These are phyloP conservation scores for Ennomos fuscantarius DNA, from an alignment of 2,888 invertebrate species.

Conservation along the genomic window DNA sequence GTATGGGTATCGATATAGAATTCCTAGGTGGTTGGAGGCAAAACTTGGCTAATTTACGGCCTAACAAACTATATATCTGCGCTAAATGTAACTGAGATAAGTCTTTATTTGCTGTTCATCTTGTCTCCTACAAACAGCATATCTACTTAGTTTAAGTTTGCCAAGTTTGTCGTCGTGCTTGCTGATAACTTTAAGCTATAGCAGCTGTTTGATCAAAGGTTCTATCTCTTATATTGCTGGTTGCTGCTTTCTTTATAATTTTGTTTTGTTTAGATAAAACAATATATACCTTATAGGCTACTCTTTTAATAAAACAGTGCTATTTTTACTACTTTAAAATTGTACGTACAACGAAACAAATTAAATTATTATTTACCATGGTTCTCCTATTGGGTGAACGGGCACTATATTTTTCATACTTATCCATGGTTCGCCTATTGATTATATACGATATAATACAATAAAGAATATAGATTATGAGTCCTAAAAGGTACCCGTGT, in stretches of 20 bases:
- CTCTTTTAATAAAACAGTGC: too few species aligned
- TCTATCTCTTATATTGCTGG: slow-evolving; percentile 1
- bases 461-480: too few species aligned
- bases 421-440: too few species aligned
- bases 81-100: slow-evolving; percentile 31
- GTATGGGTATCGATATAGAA: not conserved
- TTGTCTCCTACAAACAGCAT: slow-evolving; percentile 26
- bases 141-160: slow-evolving; percentile 14
- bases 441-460: too few species aligned
- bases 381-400: too few species aligned
- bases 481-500: too few species aligned
- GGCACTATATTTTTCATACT: too few species aligned
- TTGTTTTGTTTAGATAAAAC: slow-evolving; percentile 2
- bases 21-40: not conserved
- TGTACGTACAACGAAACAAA: too few species aligned
- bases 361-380: too few species aligned
- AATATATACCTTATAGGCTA: too few species aligned
- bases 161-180: slow-evolving; percentile 14
- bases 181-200: slow-evolving; percentile 18
- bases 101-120: slow-evolving; percentile 39
- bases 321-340: too few species aligned
- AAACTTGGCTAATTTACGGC: slow-evolving; percentile 34
- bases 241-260: slow-evolving; percentile 7
- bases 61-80: slow-evolving; percentile 28
- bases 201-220: slow-evolving; percentile 1